Evolutionary conservation across 64 coral and sea anemone genomes (phyloP).

Genomic region (Dendrophyllia cribrosa): DNA sequence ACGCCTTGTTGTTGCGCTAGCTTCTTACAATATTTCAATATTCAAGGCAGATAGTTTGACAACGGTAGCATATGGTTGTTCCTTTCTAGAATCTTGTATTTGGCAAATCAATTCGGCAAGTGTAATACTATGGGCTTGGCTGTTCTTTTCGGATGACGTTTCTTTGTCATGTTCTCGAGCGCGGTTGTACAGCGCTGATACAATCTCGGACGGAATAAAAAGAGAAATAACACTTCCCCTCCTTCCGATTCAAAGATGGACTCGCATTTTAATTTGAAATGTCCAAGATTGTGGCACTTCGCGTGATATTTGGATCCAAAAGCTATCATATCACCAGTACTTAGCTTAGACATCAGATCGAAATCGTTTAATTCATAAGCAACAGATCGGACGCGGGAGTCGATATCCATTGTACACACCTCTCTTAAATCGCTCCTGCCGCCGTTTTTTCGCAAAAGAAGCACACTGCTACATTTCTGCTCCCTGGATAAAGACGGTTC

Average conservation of each 20-base stretch:
- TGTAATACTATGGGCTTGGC: background rate
- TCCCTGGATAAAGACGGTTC: background rate
- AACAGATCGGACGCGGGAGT: conserved; percentile 17
- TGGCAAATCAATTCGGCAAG: background rate
- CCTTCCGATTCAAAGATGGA: no score
- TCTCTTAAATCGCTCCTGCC: background rate
- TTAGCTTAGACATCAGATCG: background rate
- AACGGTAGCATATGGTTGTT: background rate
- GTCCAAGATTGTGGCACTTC: no score
- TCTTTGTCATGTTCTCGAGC: background rate
- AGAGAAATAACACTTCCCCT: no score
- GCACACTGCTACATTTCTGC: background rate
- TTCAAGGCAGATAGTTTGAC: background rate
- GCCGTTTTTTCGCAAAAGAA: background rate
- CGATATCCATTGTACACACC: background rate
- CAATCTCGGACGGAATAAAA: no score
- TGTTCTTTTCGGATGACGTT: background rate
- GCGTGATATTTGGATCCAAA: background rate
- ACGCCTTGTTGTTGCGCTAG: background rate
- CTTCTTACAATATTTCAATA: conserved; percentile 7
- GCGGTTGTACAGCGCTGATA: background rate
- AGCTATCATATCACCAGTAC: background rate
- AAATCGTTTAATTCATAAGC: background rate
- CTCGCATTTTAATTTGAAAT: no score
- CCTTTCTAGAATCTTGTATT: background rate